These are phyloP conservation scores for Mesoligia furuncula DNA, from an alignment of 2,888 invertebrate species.

Conservation along the genomic window DNA sequence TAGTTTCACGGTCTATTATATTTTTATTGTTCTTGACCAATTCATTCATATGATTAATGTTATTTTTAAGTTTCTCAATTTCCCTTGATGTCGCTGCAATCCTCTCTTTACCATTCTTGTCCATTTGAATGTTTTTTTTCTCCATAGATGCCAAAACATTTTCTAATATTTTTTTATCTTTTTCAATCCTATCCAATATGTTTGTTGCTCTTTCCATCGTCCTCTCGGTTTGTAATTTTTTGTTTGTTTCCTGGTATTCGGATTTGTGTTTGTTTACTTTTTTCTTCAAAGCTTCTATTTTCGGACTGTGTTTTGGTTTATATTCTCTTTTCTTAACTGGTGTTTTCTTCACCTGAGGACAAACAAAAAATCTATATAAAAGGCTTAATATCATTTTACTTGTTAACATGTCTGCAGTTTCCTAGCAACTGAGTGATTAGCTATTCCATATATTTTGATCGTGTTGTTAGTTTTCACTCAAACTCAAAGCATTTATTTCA, in stretches of 20 bases:
- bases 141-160: background rate
- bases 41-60: background rate
- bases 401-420: background rate
- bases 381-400: background rate
- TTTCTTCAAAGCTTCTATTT: conserved; percentile 20
- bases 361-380: conserved; percentile 14
- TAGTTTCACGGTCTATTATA: background rate
- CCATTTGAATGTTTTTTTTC: conserved; percentile 4
- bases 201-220: background rate
- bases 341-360: conserved; percentile 34
- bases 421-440: background rate
- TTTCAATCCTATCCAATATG: background rate
- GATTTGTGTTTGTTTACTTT: background rate
- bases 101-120: background rate
- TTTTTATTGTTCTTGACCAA: background rate
- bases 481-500: too few relatives aligned
- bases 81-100: background rate
- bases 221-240: background rate
- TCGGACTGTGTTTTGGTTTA: conserved; percentile 18
- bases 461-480: background rate
- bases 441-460: background rate
- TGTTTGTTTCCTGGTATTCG: background rate
- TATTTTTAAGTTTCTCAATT: conserved; percentile 25
- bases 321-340: conserved; percentile 34
- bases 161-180: conserved; percentile 7